Evolutionary conservation across 2,113 vertebrate species (phyloP), one percentile per base, ranked within the genome.

Genomic region (Crotalus viridis): DNA sequence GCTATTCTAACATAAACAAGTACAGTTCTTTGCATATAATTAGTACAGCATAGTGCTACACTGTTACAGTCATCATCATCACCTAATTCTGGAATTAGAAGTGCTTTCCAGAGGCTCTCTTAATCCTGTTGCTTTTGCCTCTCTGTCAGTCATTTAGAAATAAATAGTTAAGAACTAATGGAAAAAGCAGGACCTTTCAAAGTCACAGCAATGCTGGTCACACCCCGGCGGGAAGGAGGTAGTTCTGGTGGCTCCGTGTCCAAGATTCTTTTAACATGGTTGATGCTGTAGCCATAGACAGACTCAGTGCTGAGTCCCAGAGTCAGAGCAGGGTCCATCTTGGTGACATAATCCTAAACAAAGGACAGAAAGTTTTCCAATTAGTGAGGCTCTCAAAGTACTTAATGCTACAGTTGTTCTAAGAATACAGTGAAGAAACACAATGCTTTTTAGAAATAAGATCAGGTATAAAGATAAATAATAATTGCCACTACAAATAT

Each of bases 301-400:
- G 99, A 99, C 94, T 99, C 99, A 0, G 97, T 97, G 93, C 98
- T 98, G 91, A 99, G 97, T 4, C 99, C 99, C 95, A 99, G 95
- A 0, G 98, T 99, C 46, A 98, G 97, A 0, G 98, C 98, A 0
- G 99, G 99, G 95, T 99, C 99, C 97, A 99, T 98, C 94, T 98
- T 98, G 91, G 95, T 98, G 88, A 99, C 97, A 87, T 99, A 99
- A 92, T 99, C 98, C 99, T 99, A 89, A 0, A 10, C 1, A 54
- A 12, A 92, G 86, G 92, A 26, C 28, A 43, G 43, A 3, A 87
- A 10, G 3, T 26, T n/a, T 12, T 39, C 46, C 0, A 24, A 33
- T 87, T 39, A 10, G 5, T 69, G 24, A 46, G 13, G 0, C 19
- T 43, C 52, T 33, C 28, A 69, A 69, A 69, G n/a, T 15, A n/a